Conservation (phyloP, 2,113 vertebrate species). For the Oxygymnocypris stewartii region DNA sequence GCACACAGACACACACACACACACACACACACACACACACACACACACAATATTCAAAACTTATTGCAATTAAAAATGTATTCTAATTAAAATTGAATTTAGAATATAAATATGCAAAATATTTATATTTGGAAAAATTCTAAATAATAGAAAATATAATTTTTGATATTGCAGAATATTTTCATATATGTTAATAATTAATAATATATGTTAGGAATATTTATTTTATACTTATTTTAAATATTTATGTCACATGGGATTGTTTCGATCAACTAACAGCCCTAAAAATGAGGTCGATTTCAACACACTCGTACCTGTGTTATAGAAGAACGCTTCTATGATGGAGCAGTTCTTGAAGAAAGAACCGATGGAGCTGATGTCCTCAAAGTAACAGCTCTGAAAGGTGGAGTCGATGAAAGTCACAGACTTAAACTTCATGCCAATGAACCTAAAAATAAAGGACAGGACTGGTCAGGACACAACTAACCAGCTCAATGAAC, state of each 20-base stretch:
- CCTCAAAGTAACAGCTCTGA: constrained; percentile 90
- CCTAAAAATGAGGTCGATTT: neutral
- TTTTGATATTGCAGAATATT: too few species aligned
- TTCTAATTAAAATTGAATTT: too few species aligned
- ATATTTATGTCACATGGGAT: neutral
- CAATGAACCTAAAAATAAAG: constrained; percentile 80
- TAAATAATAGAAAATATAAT: too few species aligned
- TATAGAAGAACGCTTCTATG: constrained; percentile 82
- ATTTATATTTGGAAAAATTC: too few species aligned
- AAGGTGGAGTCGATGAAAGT: constrained; percentile 92
- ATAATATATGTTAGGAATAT: too few species aligned
- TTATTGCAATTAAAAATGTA: too few species aligned
- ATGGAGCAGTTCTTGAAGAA: constrained; percentile 94
- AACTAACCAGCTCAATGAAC: neutral
- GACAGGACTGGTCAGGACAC: neutral
- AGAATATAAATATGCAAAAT: too few species aligned
- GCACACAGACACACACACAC: too few species aligned
- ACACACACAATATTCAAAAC: too few species aligned
- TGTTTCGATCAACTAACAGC: neutral
- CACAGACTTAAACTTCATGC: constrained; percentile 93
- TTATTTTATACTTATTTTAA: neutral
- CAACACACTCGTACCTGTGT: constrained; percentile 80
- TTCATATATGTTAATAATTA: too few species aligned
- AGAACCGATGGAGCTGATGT: constrained; percentile 90
- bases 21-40: too few species aligned